These are phyloP conservation scores for Polydesmus complanatus DNA, from an alignment of 2,888 invertebrate species.

Conservation along the genomic window DNA sequence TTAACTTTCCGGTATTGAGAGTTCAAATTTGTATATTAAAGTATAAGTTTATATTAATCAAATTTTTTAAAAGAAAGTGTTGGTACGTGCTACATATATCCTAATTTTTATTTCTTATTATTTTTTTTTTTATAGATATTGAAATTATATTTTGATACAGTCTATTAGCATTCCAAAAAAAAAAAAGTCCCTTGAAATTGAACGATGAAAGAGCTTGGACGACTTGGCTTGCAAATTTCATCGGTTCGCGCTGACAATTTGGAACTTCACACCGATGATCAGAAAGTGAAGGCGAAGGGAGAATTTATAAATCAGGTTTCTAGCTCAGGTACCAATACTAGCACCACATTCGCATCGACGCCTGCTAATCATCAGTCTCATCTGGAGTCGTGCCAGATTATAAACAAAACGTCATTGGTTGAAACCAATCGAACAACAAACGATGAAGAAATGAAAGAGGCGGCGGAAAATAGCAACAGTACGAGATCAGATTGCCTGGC, in stretches of 20 bases:
- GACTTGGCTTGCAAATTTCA: neutral
- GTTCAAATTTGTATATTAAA: no score
- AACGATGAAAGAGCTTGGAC: neutral
- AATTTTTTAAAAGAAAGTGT: no score
- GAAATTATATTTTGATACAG: no score
- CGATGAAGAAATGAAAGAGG: neutral
- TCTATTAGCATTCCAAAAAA: no score
- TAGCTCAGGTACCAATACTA: neutral
- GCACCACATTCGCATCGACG: no score
- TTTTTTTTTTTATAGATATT: no score
- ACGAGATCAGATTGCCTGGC: neutral
- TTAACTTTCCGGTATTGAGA: no score
- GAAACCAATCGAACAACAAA: neutral
- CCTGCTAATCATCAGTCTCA: neutral
- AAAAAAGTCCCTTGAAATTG: no score
- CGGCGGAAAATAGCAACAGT: neutral
- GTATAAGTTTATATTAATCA: no score
- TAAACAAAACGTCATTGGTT: neutral
- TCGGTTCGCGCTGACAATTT: neutral
- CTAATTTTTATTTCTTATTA: no score
- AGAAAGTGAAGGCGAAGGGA: slow-evolving; percentile 4
- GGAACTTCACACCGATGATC: slow-evolving; percentile 10
- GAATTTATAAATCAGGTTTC: neutral
- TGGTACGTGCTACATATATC: no score
- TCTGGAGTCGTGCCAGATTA: neutral